Conservation (phyloP, 2,888 invertebrate species). For the Spialia ferax region DNA sequence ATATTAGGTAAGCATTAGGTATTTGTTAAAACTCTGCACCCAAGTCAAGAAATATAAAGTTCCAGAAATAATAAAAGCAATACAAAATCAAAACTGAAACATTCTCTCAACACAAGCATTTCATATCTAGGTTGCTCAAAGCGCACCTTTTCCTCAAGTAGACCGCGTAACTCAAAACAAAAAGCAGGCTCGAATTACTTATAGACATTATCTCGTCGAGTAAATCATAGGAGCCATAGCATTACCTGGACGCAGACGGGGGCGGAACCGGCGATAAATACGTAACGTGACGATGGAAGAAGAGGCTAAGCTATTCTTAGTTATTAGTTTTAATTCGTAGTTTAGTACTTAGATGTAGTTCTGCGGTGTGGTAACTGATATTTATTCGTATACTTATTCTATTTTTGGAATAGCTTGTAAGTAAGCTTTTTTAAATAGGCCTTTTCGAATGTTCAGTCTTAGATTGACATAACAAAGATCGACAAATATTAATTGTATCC, state of each 20-base stretch:
- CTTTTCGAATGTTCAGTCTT: too few relatives aligned
- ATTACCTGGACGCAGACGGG: constrained; percentile 41
- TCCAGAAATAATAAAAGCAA: too few relatives aligned
- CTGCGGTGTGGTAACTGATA: too few relatives aligned
- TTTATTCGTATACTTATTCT: too few relatives aligned
- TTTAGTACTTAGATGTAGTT: background rate
- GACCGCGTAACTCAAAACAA: constrained; percentile 59
- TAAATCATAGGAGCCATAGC: constrained; percentile 68
- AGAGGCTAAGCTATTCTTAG: constrained; percentile 3
- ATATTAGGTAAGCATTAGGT: too few relatives aligned
- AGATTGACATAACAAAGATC: too few relatives aligned
- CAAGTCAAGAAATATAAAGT: too few relatives aligned
- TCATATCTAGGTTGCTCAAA: constrained; percentile 13
- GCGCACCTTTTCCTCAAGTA: constrained; percentile 55
- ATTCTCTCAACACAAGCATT: background rate
- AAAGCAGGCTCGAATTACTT: constrained; percentile 69
- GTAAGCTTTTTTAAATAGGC: too few relatives aligned
- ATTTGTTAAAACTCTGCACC: too few relatives aligned
- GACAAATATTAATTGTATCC: too few relatives aligned
- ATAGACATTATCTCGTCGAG: constrained; percentile 62
- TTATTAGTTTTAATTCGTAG: constrained; percentile 9
- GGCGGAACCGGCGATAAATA: constrained; percentile 43
- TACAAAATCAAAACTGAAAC: background rate
- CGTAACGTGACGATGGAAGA: constrained; percentile 40
- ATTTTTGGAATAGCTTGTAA: too few relatives aligned